Percentiles rank a stretch among this genome's conserved stretches.
phyloP scores from a whole-genome alignment of 2,888 invertebrate species.

The Himalopsyche tibetana region DNA sequence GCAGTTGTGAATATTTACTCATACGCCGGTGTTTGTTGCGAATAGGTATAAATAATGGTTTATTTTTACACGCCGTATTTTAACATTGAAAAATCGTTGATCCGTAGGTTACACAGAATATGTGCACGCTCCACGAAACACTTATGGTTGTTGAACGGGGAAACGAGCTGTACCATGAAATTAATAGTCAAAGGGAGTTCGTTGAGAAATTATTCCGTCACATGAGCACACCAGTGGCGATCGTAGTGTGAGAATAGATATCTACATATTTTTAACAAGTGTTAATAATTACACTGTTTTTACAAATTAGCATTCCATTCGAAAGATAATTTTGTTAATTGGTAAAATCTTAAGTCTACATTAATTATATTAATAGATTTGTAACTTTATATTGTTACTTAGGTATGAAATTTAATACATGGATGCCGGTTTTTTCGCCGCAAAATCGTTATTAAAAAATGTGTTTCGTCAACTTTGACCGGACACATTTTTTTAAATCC shows the following conservation, averaged over 20 bases:
- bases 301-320: no score
- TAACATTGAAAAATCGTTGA: slow-evolving; percentile 34
- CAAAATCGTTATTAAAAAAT: no score
- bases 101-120: slow-evolving; percentile 1
- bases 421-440: no score
- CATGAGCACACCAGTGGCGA: slow-evolving; percentile 51
- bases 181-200: slow-evolving; percentile 56
- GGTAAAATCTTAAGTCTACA: no score
- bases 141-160: slow-evolving; percentile 48
- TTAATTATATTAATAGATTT: no score
- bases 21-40: neutral
- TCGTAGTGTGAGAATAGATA: neutral
- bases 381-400: no score
- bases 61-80: slow-evolving; percentile 35
- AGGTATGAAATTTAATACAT: no score
- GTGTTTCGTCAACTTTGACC: no score
- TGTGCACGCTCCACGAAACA: slow-evolving; percentile 47
- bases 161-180: slow-evolving; percentile 53
- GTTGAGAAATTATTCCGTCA: slow-evolving; percentile 53
- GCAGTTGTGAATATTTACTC: neutral
- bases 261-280: no score
- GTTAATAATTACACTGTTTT: no score
- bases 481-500: no score
- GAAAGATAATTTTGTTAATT: no score
- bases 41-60: slow-evolving; percentile 12